phyloP scores from a whole-genome alignment of 2,113 vertebrate genomes.

The Leuciscus idus region DNA sequence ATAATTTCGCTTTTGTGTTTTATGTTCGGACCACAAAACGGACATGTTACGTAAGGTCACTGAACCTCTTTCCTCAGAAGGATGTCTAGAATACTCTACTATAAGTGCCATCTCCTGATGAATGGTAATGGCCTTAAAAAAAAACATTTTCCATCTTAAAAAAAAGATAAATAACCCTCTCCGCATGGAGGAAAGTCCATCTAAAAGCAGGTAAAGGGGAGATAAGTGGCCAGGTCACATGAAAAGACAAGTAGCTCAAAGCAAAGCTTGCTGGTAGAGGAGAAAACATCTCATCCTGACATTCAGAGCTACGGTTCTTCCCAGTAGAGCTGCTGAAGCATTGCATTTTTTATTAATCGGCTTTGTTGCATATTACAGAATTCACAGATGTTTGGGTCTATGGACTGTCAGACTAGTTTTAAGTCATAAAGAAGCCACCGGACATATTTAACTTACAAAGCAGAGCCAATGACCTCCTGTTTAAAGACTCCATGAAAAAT shows the following conservation, averaged over 20 bases:
- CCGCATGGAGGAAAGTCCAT: not conserved
- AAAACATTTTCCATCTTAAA: not conserved
- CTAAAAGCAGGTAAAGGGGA: slow-evolving; percentile 16
- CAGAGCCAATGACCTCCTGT: not conserved
- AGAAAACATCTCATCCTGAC: slow-evolving; percentile 64
- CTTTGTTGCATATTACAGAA: slow-evolving; percentile 73
- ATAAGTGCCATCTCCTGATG: slow-evolving; percentile 48
- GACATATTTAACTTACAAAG: not conserved
- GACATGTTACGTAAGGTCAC: slow-evolving; percentile 64
- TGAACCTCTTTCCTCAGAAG: slow-evolving; percentile 60
- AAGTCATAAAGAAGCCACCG: not conserved
- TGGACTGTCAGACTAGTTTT: not conserved
- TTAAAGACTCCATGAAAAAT: not conserved
- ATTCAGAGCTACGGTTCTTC: slow-evolving; percentile 72
- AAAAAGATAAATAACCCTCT: slow-evolving; percentile 1
- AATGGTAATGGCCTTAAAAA: slow-evolving; percentile 26
- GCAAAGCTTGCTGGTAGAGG: slow-evolving; percentile 36
- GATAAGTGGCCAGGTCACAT: slow-evolving; percentile 19
- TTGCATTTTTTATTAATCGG: slow-evolving; percentile 77
- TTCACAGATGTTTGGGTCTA: slow-evolving; percentile 14
- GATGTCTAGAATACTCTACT: slow-evolving; percentile 57
- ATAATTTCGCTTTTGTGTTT: slow-evolving; percentile 31
- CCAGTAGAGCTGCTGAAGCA: slow-evolving; percentile 70
- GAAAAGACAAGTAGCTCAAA: slow-evolving; percentile 32
- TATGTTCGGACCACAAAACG: slow-evolving; percentile 55